Conservation (phyloP, 1,140 invertebrate species). For the Scaptomyza pallida region DNA sequence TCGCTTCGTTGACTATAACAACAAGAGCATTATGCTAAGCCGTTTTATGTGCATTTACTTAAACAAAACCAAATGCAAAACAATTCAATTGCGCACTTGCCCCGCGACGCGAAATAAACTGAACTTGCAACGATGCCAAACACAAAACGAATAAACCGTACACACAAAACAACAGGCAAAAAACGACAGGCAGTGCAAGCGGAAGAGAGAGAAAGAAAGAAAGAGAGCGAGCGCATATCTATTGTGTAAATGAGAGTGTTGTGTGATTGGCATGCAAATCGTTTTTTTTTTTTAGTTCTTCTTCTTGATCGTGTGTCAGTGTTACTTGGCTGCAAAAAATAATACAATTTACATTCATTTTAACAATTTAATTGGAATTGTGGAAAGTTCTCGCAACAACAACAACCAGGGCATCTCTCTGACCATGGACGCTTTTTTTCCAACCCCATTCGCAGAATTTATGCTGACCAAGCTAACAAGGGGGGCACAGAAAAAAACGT, state of each 20-base stretch:
- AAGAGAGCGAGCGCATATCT: conserved; percentile 1
- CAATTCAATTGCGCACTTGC: conserved; percentile 31
- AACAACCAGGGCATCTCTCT: background rate
- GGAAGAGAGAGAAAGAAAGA: conserved; percentile 13
- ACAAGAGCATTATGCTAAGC: conserved; percentile 4
- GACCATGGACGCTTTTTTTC: conserved; percentile 29
- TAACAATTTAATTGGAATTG: conserved; percentile 18
- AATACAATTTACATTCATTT: conserved; percentile 22
- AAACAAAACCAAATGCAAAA: conserved; percentile 20
- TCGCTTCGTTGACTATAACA: conserved; percentile 1
- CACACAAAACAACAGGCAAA: conserved; percentile 32
- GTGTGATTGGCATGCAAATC: conserved; percentile 37
- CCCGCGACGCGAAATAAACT: conserved; percentile 33
- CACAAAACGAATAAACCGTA: conserved; percentile 42
- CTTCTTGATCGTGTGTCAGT: conserved; percentile 33
- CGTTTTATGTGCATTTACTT: background rate
- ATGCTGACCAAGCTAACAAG: conserved; percentile 41
- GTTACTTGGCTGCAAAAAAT: conserved; percentile 20
- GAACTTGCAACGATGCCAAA: conserved; percentile 40
- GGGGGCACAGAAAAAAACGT: conserved; percentile 11
- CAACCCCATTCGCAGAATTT: conserved; percentile 29
- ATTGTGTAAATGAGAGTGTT: conserved; percentile 6
- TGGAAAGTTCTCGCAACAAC: conserved; percentile 9
- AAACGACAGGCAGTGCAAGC: conserved; percentile 23
- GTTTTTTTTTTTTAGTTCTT: conserved; percentile 3